Percentiles rank a stretch among this genome's conserved stretches.
Conservation (phyloP, 2,113 vertebrate genomes). For the Chaenocephalus aceratus region DNA sequence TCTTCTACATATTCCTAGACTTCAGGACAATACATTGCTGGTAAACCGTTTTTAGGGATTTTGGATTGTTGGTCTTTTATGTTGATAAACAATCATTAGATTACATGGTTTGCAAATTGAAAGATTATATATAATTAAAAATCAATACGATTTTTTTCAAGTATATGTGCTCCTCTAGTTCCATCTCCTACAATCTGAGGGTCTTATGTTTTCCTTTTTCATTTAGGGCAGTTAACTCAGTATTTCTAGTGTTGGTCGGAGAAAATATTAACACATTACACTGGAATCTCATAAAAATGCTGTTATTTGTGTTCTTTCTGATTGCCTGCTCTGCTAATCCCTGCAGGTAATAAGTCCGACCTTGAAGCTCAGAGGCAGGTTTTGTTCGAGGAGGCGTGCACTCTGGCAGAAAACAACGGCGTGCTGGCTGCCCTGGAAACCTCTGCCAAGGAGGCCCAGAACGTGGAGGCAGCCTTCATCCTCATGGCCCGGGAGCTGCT, state of each 20-base stretch:
- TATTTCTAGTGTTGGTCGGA: too few species aligned
- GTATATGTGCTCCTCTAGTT: background rate
- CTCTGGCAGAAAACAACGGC: constrained; percentile 87
- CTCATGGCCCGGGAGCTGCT: constrained; percentile 79
- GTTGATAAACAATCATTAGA: background rate
- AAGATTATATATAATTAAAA: background rate
- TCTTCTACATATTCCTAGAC: background rate
- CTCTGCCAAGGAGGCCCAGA: constrained; percentile 86
- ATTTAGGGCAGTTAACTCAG: too few species aligned
- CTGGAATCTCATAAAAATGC: background rate
- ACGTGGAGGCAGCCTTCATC: constrained; percentile 73
- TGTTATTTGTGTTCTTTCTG: too few species aligned
- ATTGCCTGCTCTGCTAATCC: background rate
- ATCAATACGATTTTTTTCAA: background rate
- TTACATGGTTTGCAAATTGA: background rate
- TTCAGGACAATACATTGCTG: background rate
- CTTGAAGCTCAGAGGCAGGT: constrained; percentile 87
- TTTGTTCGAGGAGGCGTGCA: constrained; percentile 93
- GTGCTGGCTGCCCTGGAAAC: constrained; percentile 93
- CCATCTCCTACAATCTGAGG: background rate
- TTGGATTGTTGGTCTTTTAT: background rate
- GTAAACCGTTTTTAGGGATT: background rate
- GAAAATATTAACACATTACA: background rate
- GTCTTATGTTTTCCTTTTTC: background rate
- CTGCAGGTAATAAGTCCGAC: constrained; percentile 93